Evolutionary conservation across 2,797 vertebrate genomes (phyloP).

Genomic region (Bovichtus diacanthus): DNA sequence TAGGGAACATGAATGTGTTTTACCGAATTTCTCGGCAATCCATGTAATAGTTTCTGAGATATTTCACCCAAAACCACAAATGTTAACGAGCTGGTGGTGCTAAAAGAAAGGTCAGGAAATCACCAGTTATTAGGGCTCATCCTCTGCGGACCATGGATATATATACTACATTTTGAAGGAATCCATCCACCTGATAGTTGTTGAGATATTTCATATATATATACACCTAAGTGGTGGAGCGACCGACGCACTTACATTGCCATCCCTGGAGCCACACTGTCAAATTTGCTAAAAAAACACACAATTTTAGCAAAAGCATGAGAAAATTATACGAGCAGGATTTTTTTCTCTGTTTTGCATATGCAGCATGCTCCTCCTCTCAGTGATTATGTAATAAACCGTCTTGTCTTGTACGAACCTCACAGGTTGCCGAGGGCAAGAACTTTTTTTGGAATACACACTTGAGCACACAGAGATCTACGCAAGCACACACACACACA

Average conservation of each 20-base stretch:
- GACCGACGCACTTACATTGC: neutral
- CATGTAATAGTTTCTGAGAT: neutral
- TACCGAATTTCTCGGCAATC: neutral
- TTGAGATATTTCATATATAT: neutral
- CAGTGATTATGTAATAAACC: conserved; percentile 50
- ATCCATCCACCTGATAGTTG: neutral
- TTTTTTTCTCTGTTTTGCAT: conserved; percentile 18
- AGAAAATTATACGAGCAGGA: neutral
- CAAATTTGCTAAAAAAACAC: neutral
- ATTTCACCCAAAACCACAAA: neutral
- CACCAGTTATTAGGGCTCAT: neutral
- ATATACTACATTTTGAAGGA: neutral
- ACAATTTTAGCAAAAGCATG: neutral
- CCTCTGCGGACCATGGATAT: neutral
- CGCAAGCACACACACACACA: neutral
- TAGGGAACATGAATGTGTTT: neutral
- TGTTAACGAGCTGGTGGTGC: neutral
- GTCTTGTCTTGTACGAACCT: conserved; percentile 37
- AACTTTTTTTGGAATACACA: conserved; percentile 42
- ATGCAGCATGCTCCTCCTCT: conserved; percentile 1
- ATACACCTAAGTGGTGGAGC: neutral
- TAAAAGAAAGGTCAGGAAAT: neutral
- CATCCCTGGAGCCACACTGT: neutral
- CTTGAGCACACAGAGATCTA: conserved; percentile 21
- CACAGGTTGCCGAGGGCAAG: conserved; percentile 34